Conservation (phyloP, 2,113 vertebrate species). For the Columba janthina region DNA sequence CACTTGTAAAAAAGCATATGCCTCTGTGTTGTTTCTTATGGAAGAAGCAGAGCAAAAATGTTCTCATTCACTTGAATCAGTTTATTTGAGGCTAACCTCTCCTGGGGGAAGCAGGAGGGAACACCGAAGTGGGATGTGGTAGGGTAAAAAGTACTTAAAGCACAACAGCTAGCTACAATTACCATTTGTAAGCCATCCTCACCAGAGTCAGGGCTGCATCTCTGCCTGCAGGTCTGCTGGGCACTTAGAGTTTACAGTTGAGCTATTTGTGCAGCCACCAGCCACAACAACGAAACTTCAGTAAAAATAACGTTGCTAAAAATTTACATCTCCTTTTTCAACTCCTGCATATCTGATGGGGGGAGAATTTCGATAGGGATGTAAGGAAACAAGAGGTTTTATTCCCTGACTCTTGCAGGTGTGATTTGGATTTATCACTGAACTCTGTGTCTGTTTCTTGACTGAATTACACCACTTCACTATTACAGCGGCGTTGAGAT, state of each 20-base stretch:
- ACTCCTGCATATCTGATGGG: accelerated
- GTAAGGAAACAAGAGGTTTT: neutral
- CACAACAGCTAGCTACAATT: neutral
- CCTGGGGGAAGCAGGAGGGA: neutral
- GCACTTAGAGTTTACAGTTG: neutral
- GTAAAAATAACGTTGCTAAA: neutral
- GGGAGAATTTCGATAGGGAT: neutral
- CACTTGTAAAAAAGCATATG: neutral
- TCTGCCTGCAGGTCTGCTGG: neutral
- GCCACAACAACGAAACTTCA: neutral
- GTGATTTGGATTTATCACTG: neutral
- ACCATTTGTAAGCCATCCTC: neutral
- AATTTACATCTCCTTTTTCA: neutral
- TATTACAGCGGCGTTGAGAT: neutral
- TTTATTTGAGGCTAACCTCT: neutral
- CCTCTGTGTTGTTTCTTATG: neutral
- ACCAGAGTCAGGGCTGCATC: neutral
- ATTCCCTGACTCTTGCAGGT: neutral
- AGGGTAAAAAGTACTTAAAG: neutral
- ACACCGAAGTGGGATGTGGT: neutral
- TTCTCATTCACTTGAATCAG: accelerated
- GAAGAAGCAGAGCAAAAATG: neutral
- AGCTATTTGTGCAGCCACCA: neutral
- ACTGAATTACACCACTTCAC: neutral
- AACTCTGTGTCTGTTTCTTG: neutral